Percentiles rank a stretch among this genome's conserved stretches.
phyloP scores from a whole-genome alignment of 2,888 invertebrate species.

The Lepidocyrtoides sp. region DNA sequence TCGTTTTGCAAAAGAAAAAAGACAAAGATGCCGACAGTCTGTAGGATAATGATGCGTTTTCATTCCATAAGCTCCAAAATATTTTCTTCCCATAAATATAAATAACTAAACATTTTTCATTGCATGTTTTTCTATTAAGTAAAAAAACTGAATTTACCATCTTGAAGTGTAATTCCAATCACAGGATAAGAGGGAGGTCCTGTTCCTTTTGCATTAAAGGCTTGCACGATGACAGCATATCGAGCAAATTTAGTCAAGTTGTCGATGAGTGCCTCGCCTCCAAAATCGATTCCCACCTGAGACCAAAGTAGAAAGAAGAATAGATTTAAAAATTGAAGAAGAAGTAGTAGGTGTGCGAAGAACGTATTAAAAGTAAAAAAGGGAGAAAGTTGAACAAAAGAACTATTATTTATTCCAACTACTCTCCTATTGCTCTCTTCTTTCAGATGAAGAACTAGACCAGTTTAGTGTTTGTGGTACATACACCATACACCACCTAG shows the following conservation, averaged over 20 bases:
- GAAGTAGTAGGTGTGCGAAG: neutral
- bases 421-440: too few relatives aligned
- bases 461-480: neutral
- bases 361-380: constrained; percentile 24
- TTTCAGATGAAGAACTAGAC: neutral
- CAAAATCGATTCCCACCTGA: constrained; percentile 83
- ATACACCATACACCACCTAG: too few relatives aligned
- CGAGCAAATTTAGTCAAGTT: constrained; percentile 86
- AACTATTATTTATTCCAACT: constrained; percentile 47
- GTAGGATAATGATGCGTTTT: too few relatives aligned
- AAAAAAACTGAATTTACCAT: constrained; percentile 82
- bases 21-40: too few relatives aligned
- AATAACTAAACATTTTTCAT: neutral
- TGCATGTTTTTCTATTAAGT: neutral
- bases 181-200: constrained; percentile 86
- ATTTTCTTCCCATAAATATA: too few relatives aligned
- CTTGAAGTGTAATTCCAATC: constrained; percentile 85
- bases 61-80: too few relatives aligned
- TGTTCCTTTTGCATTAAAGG: constrained; percentile 86
- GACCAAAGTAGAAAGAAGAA: constrained; percentile 29
- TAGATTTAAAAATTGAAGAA: constrained; percentile 9
- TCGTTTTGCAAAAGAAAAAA: neutral
- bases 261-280: constrained; percentile 81
- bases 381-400: constrained; percentile 41
- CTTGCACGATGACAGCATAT: constrained; percentile 86